Percentiles rank a stretch among this genome's conserved stretches.
These are phyloP conservation scores for Natator depressus DNA, from an alignment of 2,113 vertebrate genomes.

Conservation along the genomic window DNA sequence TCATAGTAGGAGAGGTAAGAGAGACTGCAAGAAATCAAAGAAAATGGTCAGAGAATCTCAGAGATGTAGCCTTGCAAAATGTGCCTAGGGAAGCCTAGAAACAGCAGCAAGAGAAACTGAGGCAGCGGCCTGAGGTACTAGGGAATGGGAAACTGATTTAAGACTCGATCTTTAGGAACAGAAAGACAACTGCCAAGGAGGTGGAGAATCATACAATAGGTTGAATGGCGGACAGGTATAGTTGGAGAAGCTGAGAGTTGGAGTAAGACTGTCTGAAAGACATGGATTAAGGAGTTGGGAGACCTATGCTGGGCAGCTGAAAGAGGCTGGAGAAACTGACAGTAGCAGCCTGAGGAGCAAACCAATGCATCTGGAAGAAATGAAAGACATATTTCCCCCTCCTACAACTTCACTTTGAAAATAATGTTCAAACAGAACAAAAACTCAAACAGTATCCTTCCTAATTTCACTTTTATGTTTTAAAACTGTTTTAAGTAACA, in stretches of 20 bases:
- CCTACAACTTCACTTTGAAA: constrained; percentile 72
- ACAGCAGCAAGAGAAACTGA: neutral
- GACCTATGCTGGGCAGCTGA: neutral
- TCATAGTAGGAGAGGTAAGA: neutral
- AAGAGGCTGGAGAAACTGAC: constrained; percentile 38
- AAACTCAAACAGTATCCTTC: constrained; percentile 32
- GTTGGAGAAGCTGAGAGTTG: neutral
- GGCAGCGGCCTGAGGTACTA: neutral
- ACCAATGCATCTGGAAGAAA: constrained; percentile 71
- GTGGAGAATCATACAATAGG: neutral
- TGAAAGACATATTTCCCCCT: constrained; percentile 63
- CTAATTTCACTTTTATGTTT: constrained; percentile 64
- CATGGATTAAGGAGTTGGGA: constrained; percentile 17
- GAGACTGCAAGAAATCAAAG: neutral
- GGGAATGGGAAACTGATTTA: neutral
- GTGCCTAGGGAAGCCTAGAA: neutral
- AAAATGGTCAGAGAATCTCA: neutral
- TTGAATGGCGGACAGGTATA: neutral
- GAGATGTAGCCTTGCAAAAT: neutral
- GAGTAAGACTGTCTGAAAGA: neutral
- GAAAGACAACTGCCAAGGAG: neutral
- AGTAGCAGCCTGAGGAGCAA: constrained; percentile 49
- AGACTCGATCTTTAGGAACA: neutral
- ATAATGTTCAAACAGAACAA: constrained; percentile 58
- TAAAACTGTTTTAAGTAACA: constrained; percentile 57